phyloP scores from a whole-genome alignment of 2,888 invertebrate genomes.

The Clostera curtula region DNA sequence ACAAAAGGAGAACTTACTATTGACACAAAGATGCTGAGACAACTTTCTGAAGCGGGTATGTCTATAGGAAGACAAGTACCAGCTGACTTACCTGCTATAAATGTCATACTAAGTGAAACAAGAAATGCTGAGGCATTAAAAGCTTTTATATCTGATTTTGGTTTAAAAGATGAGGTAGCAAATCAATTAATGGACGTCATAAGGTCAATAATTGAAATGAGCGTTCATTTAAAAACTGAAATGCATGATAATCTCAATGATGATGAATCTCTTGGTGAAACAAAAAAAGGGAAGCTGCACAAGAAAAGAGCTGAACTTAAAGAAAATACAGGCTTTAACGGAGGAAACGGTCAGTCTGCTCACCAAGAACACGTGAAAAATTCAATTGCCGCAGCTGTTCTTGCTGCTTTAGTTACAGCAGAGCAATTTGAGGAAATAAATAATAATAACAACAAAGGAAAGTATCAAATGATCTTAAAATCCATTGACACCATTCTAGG shows the following conservation, averaged over 20 bases:
- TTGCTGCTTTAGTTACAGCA: slow-evolving; percentile 66
- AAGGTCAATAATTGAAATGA: slow-evolving; percentile 69
- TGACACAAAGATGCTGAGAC: slow-evolving; percentile 78
- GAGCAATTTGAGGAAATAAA: slow-evolving; percentile 68
- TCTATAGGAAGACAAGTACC: slow-evolving; percentile 78
- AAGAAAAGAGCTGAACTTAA: slow-evolving; percentile 42
- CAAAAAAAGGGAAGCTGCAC: slow-evolving; percentile 41
- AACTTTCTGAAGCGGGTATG: slow-evolving; percentile 81
- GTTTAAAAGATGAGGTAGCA: slow-evolving; percentile 68
- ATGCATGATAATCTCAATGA: slow-evolving; percentile 42
- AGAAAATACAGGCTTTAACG: slow-evolving; percentile 26
- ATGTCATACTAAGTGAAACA: slow-evolving; percentile 70
- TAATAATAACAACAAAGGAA: slow-evolving; percentile 65
- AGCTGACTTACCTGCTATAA: slow-evolving; percentile 76
- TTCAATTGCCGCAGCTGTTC: slow-evolving; percentile 68
- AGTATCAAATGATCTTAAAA: slow-evolving; percentile 65
- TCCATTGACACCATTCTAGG: slow-evolving; percentile 70
- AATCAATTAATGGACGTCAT: slow-evolving; percentile 70
- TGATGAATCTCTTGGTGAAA: slow-evolving; percentile 31
- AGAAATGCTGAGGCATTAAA: slow-evolving; percentile 64
- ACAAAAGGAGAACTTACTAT: slow-evolving; percentile 77
- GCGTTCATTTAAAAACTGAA: slow-evolving; percentile 61
- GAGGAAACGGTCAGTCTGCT: slow-evolving; percentile 41
- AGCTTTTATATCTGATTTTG: slow-evolving; percentile 66
- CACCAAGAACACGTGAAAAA: slow-evolving; percentile 70